Base-by-base conservation (phyloP, 2,888 invertebrate species). In the Flexamia atlantica region DNA sequence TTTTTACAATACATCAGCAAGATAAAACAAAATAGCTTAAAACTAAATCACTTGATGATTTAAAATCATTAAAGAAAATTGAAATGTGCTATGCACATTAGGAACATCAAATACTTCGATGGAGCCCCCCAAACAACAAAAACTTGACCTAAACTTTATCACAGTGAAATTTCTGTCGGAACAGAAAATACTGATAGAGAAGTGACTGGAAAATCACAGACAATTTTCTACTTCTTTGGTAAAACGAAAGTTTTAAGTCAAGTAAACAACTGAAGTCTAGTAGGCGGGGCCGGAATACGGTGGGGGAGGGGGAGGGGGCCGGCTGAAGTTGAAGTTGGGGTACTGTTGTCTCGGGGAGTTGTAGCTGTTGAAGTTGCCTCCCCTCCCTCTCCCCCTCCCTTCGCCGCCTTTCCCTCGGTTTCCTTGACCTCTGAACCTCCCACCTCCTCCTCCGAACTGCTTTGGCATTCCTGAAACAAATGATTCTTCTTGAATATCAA, bases 261-360 rank as follows among this genome's bases (percentile, higher is more conserved):
- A 64, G 64, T 28, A 28, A 64, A 30, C 20, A 64, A 64, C 64
- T 53, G 53, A 64, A 64, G 64, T 64, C 64, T 64, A 64, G 30
- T 64, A 64, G 28, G 64, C n/a, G 23, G 74, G 74, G 28, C 23
- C n/a, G 4, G 82, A 46, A 23, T 50, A 36, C 14, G 68, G 32
- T 10, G 82, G 82, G 40, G 82, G 82, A n/a, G 82, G 82, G 20
- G 82, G 82, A n/a, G 82, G 82, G 20, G 82, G 82, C 20, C 68
- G 46, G 72, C 50, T 70, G 32, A 82, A 50, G 36, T 82, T 82
- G 50, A 82, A 70, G 32, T 82, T 46, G 0, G 46, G 32, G 46
- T 81, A 57, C 7, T 68, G 46, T 46, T 82, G 82, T 36, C 68
- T 68, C 42, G 68, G 68, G n/a, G 46, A 42, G 72, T 81, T 72